Evolutionary conservation across 2,797 vertebrate genomes (phyloP).

Genomic region (Prionace glauca): DNA sequence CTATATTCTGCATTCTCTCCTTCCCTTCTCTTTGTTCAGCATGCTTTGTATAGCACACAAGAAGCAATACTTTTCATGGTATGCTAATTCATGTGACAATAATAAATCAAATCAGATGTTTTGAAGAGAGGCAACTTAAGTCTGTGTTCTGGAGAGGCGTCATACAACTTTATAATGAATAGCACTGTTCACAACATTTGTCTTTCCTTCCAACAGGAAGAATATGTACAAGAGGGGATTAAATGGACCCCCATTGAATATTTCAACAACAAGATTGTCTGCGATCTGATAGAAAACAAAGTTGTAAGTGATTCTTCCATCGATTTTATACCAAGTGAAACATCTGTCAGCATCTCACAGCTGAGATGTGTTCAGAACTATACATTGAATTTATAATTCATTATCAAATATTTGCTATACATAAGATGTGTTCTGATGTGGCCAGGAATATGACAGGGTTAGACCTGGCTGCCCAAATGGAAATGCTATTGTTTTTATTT

Average conservation of each 20-base stretch:
- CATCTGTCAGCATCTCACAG: neutral
- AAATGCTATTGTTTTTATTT: neutral
- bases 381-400: neutral
- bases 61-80: too few relatives aligned
- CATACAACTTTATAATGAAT: neutral
- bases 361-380: neutral
- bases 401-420: neutral
- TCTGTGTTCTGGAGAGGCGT: neutral
- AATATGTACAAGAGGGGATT: conserved; percentile 94
- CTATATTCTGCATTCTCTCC: too few relatives aligned
- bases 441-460: neutral
- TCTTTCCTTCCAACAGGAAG: conserved; percentile 64
- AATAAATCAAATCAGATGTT: neutral
- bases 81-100: too few relatives aligned
- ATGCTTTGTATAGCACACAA: too few relatives aligned
- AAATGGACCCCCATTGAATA: conserved; percentile 91
- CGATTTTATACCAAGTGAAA: neutral
- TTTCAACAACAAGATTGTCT: conserved; percentile 98
- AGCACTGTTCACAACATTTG: neutral
- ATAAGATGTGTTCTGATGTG: neutral
- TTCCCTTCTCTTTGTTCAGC: too few relatives aligned
- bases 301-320: conserved; percentile 63
- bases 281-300: conserved; percentile 96
- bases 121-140: neutral
- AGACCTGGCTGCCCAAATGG: neutral